Evolutionary conservation across 2,113 vertebrate genomes (phyloP), one percentile per base, ranked within the genome.

Genomic region (Romanogobio albipinnatus): DNA sequence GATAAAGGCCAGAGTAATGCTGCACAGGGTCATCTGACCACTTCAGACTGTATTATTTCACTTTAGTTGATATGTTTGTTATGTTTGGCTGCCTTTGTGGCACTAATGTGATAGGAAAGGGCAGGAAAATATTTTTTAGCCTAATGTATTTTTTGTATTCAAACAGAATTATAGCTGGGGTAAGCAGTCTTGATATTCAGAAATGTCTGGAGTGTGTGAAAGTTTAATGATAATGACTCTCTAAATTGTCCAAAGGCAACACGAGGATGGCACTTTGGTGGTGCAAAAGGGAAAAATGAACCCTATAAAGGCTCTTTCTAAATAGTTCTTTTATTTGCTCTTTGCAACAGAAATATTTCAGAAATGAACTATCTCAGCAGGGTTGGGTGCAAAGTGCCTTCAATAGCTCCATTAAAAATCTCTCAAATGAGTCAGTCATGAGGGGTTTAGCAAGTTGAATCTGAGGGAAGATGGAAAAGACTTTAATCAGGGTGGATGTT

Each of bases 311-410:
- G 10, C 73, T 76, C 3, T 3, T 79, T 79, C 33, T 43, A 24
- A 79, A 79, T 61, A 62, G n/a, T 19, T 15, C 9, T 64, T 80
- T 80, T 64, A 80, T 80, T 49, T 80, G 59, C 24, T 80, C 7
- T 62, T 64, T 53, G 24, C 15, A 14, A 53, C n/a, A 80, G 39
- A 64, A 26, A 61, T 80, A 26, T 64, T 62, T 62, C 39, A 76
- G 49, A 76, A 76, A 29, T 76, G 49, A 53, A 29, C 8, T 10
- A 53, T 76, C 45, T 53, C 26, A 53, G 13, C 11, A 62, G n/a
- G 36, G 39, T 26, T 26, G 58, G 13, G 4, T 29, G 47, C 73
- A 17, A 26, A 76, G 47, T 24, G 43, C 22, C 11, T 75, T 24
- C 73, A 51, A 75, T 17, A 43, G 58, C 36, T 79, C 22, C n/a